Evolutionary conservation across 2,113 vertebrate species (phyloP).

Genomic region (Cacatua alba): DNA sequence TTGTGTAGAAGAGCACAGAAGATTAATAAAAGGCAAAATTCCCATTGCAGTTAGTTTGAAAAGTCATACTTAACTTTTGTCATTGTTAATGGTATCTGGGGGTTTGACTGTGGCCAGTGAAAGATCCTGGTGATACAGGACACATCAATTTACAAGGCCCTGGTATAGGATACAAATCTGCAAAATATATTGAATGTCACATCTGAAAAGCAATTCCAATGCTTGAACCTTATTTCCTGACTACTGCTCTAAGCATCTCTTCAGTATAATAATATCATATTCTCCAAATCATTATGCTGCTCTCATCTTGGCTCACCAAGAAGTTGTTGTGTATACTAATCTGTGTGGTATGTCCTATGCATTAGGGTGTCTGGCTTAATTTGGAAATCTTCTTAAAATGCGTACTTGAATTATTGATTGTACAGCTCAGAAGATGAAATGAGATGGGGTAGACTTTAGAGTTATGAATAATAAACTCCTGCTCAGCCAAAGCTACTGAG

Average conservation of each 20-base stretch:
- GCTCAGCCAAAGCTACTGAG: not conserved
- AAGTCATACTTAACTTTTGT: not conserved
- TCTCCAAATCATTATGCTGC: constrained; percentile 4
- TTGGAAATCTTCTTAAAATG: constrained; percentile 42
- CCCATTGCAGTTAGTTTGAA: not conserved
- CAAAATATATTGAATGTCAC: not conserved
- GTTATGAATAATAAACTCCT: constrained; percentile 21
- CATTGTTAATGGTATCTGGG: not conserved
- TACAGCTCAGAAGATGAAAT: not conserved
- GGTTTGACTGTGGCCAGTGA: not conserved
- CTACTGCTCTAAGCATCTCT: not conserved
- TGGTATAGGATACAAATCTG: not conserved
- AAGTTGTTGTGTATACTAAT: not conserved
- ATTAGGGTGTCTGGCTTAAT: constrained; percentile 8
- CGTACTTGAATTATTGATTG: constrained; percentile 22
- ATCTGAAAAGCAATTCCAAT: not conserved
- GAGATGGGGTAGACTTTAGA: not conserved
- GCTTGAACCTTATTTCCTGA: not conserved
- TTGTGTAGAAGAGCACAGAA: not conserved
- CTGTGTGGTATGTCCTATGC: not conserved
- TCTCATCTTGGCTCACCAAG: not conserved
- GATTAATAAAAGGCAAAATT: not conserved
- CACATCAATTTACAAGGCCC: not conserved
- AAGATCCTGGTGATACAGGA: not conserved
- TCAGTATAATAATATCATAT: not conserved